Base-by-base conservation (phyloP, 2,113 vertebrate genomes). In the Vulpes lagopus region DNA sequence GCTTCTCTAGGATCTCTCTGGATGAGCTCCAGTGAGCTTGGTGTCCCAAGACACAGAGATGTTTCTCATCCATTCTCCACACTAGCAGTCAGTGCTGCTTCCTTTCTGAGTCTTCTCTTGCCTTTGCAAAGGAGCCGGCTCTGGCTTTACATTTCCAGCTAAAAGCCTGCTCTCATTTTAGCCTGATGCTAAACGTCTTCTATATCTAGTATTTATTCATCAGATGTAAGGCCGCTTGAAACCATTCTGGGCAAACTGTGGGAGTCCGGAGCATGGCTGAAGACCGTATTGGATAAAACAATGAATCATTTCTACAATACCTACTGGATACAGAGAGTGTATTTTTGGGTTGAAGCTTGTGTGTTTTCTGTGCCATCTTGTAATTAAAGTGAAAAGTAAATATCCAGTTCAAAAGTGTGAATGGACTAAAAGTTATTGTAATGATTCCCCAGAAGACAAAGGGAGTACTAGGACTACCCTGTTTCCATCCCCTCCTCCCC, bases 381-480 rank as follows among this genome's bases (percentile, higher is more conserved):
- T 93, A 97, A 93, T 95, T 95, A 93, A 96, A 96, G 65, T 93
- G 49, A 83, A 95, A 93, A 96, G 79, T 60, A 86, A 96, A 96
- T 86, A 95, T 59, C 53, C 79, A 95, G 67, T 64, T 82, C 49
- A 60, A 92, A 97, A 97, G 76, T 84, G 73, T 80, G 69, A 78
- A 83, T 80, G 69, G 92, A 65, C 79, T 94, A 91, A 97, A 95
- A 94, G 83, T 91, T 71, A 85, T 35, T 79, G 38, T 87, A 89
- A 17, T 91, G 51, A 83, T 96, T 89, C 55, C 60, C 73, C 78
- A 25, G 62, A 82, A 96, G 85, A 96, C 57, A 83, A 79, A 95
- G 57, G 20, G 27, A 14, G 16, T 59, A 82, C 51, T 49, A 67
- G 27, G 90, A 84, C 19, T 82, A 60, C 22, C 20, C 27, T 17